Evolutionary conservation across 2,888 invertebrate genomes (phyloP).

Genomic region (Meliscaeva auricollis): DNA sequence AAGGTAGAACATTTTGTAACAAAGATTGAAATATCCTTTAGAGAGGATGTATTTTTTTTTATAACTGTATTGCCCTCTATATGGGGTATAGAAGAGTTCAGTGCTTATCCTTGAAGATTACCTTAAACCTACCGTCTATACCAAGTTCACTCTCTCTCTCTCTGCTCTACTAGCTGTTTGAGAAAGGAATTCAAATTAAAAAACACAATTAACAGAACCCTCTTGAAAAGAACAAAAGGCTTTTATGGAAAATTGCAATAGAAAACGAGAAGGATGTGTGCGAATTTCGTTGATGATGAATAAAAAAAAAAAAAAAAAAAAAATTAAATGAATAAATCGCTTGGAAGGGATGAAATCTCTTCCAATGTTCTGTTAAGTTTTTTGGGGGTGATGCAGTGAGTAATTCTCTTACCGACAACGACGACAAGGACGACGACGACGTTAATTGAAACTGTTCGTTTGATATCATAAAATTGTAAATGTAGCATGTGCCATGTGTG

Average conservation of each 20-base stretch:
- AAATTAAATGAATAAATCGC: neutral
- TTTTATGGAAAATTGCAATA: slow-evolving; percentile 27
- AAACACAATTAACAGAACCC: slow-evolving; percentile 45
- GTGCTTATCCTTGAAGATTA: slow-evolving; percentile 17
- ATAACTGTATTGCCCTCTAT: neutral
- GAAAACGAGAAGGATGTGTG: slow-evolving; percentile 1
- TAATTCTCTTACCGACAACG: neutral
- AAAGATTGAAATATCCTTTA: slow-evolving; percentile 35
- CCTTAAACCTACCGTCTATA: no score
- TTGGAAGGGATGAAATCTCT: neutral
- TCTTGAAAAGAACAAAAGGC: slow-evolving; percentile 36
- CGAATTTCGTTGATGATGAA: slow-evolving; percentile 2
- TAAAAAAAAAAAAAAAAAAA: neutral
- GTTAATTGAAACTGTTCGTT: slow-evolving; percentile 3
- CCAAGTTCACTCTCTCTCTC: neutral
- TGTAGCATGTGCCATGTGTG: neutral
- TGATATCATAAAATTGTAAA: neutral
- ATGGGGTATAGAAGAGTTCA: neutral
- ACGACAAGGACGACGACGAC: neutral
- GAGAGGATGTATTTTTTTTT: slow-evolving; percentile 13
- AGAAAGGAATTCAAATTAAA: slow-evolving; percentile 41
- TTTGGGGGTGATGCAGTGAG: neutral
- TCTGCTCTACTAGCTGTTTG: neutral
- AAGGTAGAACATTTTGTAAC: slow-evolving; percentile 36
- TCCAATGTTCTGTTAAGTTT: neutral